Conservation (phyloP, 2,888 invertebrate genomes). For the Cephus sareptanus region DNA sequence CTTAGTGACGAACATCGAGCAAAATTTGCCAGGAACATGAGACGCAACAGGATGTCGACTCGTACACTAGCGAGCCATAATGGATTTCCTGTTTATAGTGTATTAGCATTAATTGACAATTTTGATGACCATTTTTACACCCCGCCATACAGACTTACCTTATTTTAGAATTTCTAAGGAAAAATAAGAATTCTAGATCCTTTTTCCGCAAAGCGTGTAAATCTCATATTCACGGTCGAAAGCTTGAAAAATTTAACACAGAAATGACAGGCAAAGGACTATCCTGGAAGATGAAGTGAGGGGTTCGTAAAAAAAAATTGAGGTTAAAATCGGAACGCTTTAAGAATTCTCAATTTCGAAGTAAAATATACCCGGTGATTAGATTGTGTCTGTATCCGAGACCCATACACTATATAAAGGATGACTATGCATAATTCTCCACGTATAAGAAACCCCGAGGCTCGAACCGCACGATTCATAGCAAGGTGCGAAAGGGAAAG, state of each 20-base stretch:
- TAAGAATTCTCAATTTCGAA: not conserved
- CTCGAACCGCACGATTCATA: not conserved
- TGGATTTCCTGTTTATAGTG: no score
- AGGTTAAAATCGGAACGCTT: not conserved
- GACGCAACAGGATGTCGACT: not conserved
- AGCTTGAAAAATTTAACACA: not conserved
- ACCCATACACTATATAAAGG: not conserved
- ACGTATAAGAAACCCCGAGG: not conserved
- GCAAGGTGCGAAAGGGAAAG: not conserved
- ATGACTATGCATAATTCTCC: not conserved
- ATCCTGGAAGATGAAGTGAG: not conserved
- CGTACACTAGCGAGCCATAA: not conserved
- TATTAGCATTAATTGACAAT: no score
- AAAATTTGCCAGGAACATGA: not conserved
- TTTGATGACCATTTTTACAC: no score
- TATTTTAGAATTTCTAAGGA: no score
- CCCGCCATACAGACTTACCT: not conserved
- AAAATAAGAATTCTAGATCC: no score
- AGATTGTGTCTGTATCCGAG: not conserved
- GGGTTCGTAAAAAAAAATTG: not conserved
- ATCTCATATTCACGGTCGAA: not conserved
- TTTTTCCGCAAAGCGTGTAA: not conserved
- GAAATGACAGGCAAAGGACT: not conserved
- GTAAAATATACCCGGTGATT: not conserved
- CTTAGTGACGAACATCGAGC: not conserved